phyloP scores from a whole-genome alignment of 2,888 invertebrate genomes.

The Rhingia campestris region DNA sequence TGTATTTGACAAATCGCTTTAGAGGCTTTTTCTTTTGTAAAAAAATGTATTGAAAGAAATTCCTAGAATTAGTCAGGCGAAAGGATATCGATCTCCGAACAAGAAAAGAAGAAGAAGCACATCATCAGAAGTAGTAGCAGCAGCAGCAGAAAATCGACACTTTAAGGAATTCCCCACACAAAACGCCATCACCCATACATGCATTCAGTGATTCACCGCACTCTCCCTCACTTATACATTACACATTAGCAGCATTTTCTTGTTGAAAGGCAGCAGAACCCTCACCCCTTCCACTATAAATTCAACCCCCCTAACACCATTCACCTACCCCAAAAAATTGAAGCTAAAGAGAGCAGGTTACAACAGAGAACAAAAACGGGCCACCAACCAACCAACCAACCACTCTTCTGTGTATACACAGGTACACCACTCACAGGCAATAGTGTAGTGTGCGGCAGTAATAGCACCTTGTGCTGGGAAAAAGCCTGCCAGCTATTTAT shows the following conservation, averaged over 20 bases:
- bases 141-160: conserved; percentile 64
- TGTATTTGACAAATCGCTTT: conserved; percentile 11
- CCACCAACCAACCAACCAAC: conserved; percentile 33
- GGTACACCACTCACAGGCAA: conserved; percentile 57
- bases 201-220: conserved; percentile 71
- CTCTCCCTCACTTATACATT: conserved; percentile 66
- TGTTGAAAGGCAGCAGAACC: conserved; percentile 61
- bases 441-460: conserved; percentile 47
- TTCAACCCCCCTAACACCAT: background rate
- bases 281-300: conserved; percentile 10
- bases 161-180: conserved; percentile 70
- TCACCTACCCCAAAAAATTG: background rate
- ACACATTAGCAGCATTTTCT: conserved; percentile 67
- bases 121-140: background rate
- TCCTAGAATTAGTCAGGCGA: conserved; percentile 30
- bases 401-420: conserved; percentile 36
- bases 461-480: conserved; percentile 68
- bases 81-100: conserved; percentile 68
- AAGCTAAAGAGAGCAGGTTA: conserved; percentile 48
- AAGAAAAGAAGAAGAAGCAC: conserved; percentile 28
- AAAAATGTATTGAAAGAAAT: conserved; percentile 27
- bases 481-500: conserved; percentile 72
- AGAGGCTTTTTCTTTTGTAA: background rate
- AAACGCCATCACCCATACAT: conserved; percentile 65
- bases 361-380: conserved; percentile 63